Evolutionary conservation across 2,888 invertebrate genomes (phyloP).

Genomic region (Microctonus brassicae): DNA sequence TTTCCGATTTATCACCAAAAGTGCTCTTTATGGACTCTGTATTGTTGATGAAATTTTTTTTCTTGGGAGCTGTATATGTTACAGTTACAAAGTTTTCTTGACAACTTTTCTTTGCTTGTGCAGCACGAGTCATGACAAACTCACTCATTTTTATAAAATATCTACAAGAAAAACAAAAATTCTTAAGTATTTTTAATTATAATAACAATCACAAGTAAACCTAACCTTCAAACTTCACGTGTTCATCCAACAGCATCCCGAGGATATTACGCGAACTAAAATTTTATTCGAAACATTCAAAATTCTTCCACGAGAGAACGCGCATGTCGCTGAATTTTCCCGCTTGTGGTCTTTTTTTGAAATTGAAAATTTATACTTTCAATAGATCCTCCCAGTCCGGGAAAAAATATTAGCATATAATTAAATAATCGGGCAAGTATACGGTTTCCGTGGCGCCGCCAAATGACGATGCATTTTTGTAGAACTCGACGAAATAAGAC

Average conservation of each 20-base stretch:
- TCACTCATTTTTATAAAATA: slow-evolving; percentile 15
- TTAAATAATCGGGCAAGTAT: no score
- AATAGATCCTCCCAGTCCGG: no score
- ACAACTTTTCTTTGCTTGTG: slow-evolving; percentile 34
- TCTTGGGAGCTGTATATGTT: slow-evolving; percentile 51
- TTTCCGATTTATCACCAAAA: slow-evolving; percentile 3
- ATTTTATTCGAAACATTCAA: no score
- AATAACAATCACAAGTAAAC: background rate
- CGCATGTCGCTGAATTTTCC: no score
- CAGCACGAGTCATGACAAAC: slow-evolving; percentile 23
- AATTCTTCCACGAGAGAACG: no score
- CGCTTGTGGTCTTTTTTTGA: no score
- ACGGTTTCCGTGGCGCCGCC: no score
- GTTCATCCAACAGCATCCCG: background rate
- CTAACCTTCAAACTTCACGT: background rate
- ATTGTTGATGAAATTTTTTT: slow-evolving; percentile 32
- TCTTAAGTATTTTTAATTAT: background rate
- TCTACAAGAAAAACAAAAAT: background rate
- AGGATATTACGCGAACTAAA: no score
- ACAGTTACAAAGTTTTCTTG: slow-evolving; percentile 47
- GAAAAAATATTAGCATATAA: no score
- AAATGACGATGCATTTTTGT: no score
- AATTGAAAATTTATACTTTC: no score
- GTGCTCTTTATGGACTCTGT: slow-evolving; percentile 15
- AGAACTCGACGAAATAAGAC: no score